Conservation (phyloP, 1,140 invertebrate genomes). For the Drosophila bifasciata region DNA sequence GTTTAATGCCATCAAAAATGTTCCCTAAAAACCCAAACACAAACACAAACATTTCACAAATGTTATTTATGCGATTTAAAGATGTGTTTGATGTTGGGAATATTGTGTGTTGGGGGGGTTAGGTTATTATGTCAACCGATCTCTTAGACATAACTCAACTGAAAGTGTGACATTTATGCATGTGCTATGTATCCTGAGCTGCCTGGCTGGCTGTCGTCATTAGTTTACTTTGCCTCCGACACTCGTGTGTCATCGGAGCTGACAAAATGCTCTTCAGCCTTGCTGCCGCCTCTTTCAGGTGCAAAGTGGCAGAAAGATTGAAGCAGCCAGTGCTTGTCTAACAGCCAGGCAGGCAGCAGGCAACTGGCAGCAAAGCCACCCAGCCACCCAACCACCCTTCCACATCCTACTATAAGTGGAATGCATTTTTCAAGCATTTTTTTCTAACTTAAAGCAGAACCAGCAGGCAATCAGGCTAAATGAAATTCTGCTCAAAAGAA, state of each 20-base stretch:
- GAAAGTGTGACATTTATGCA: conserved; percentile 28
- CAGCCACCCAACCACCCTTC: too few relatives aligned
- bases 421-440: too few relatives aligned
- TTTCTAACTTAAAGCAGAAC: too few relatives aligned
- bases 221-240: conserved; percentile 48
- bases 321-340: conserved; percentile 38
- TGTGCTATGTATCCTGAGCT: conserved; percentile 2
- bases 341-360: too few relatives aligned
- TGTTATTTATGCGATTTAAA: conserved; percentile 27
- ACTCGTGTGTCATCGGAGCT: conserved; percentile 46
- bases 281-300: conserved; percentile 33
- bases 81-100: conserved; percentile 7
- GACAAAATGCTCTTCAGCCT: conserved; percentile 46
- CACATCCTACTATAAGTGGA: too few relatives aligned
- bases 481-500: too few relatives aligned
- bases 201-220: conserved; percentile 39
- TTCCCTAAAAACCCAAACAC: conserved; percentile 24
- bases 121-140: conserved; percentile 45
- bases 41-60: neutral
- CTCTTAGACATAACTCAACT: conserved; percentile 44
- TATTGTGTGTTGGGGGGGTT: conserved; percentile 8
- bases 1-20: conserved; percentile 51
- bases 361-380: too few relatives aligned
- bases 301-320: conserved; percentile 50
- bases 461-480: too few relatives aligned